Evolutionary conservation across 2,888 invertebrate genomes (phyloP).

Genomic region (Bruchidius siliquastri): DNA sequence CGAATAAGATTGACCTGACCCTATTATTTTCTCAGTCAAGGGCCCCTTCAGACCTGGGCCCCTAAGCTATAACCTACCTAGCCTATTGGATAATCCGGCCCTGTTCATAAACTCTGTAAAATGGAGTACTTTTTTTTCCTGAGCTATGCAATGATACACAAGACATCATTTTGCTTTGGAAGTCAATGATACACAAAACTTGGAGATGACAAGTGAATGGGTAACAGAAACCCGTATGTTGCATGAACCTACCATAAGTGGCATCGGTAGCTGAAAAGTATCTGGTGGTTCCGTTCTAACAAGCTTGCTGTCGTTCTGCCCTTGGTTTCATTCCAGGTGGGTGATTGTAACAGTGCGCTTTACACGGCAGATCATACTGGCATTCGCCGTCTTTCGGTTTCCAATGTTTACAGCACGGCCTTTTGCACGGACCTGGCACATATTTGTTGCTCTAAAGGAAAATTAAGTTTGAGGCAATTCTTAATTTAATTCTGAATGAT

Average conservation of each 20-base stretch:
- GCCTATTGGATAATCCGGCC: too few species aligned
- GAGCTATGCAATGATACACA: too few species aligned
- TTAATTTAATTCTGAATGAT: too few species aligned
- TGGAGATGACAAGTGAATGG: too few species aligned
- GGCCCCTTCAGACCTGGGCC: too few species aligned
- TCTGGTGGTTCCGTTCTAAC: background rate
- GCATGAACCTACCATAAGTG: background rate
- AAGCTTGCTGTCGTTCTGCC: background rate
- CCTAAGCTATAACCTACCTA: too few species aligned
- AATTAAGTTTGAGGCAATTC: background rate
- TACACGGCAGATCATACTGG: slow-evolving; percentile 42
- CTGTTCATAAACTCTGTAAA: too few species aligned
- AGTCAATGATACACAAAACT: too few species aligned
- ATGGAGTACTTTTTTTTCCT: too few species aligned
- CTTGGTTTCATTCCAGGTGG: background rate
- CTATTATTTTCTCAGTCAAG: too few species aligned
- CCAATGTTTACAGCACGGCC: slow-evolving; percentile 45
- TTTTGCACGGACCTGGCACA: slow-evolving; percentile 31
- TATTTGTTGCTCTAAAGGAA: slow-evolving; percentile 8
- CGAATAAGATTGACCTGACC: too few species aligned
- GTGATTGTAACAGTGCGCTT: slow-evolving; percentile 38
- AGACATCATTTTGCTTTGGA: too few species aligned
- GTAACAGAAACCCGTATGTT: background rate
- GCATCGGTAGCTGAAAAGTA: background rate
- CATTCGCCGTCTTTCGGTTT: slow-evolving; percentile 39